A percentile compares a stretch with the other conserved stretches of the same genome.
phyloP scores from a whole-genome alignment of 2,113 vertebrate species.

The Thunnus thynnus region DNA sequence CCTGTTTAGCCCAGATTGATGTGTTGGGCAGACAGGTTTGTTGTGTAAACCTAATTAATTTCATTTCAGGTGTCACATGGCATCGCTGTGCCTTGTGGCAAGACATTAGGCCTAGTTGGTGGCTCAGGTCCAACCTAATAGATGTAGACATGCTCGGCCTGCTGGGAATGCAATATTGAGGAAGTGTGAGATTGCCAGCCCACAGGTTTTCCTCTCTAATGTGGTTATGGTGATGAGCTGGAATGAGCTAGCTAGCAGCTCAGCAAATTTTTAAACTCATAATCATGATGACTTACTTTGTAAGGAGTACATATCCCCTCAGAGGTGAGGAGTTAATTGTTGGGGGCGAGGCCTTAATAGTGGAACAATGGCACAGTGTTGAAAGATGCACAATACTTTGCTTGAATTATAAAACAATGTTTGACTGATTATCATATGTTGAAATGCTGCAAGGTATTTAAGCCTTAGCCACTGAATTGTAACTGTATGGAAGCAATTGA shows the following conservation, averaged over 20 bases:
- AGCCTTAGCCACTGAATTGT: constrained; percentile 24
- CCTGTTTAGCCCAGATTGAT: constrained; percentile 69
- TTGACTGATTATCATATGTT: constrained; percentile 50
- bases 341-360: constrained; percentile 63
- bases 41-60: constrained; percentile 76
- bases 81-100: constrained; percentile 63
- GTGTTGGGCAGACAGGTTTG: constrained; percentile 62
- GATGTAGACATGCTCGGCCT: constrained; percentile 78
- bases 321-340: constrained; percentile 71
- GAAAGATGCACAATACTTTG: constrained; percentile 40
- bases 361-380: constrained; percentile 57
- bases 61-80: constrained; percentile 73
- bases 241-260: constrained; percentile 76
- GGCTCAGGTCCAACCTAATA: constrained; percentile 76
- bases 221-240: constrained; percentile 84
- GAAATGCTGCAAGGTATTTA: constrained; percentile 36
- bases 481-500: constrained; percentile 40
- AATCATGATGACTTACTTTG: constrained; percentile 83
- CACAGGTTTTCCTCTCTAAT: constrained; percentile 80
- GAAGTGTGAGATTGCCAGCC: constrained; percentile 79
- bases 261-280: constrained; percentile 84
- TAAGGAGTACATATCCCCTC: constrained; percentile 77
- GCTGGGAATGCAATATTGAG: constrained; percentile 78
- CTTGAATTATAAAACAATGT: constrained; percentile 46
- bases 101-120: constrained; percentile 72